A percentile compares a stretch with the other conserved stretches of the same genome.
Conservation (phyloP, 2,797 vertebrate genomes). For the Alectoris magna region DNA sequence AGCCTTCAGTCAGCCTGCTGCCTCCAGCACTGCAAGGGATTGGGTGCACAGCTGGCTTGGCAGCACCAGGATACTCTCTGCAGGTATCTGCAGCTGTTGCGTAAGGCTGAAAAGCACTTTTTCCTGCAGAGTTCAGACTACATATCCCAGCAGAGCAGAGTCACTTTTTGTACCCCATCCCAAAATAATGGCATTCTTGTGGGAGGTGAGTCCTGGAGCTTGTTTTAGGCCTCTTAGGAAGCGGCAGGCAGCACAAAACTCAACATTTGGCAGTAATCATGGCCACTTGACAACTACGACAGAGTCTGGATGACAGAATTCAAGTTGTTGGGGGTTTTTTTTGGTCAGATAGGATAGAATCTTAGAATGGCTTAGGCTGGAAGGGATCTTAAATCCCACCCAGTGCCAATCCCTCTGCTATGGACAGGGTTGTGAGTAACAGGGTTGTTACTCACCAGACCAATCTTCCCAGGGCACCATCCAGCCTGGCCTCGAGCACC, state of each 20-base stretch:
- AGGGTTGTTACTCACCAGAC: too few species aligned
- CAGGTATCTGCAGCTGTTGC: neutral
- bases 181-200: neutral
- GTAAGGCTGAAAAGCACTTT: neutral
- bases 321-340: neutral
- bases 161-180: neutral
- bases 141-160: neutral
- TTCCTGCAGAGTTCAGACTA: neutral
- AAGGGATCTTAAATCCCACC: too few species aligned
- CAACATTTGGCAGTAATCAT: neutral
- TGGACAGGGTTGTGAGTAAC: too few species aligned
- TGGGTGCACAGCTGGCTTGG: neutral
- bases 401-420: too few species aligned
- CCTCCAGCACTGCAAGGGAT: neutral
- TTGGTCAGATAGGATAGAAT: neutral
- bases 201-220: neutral
- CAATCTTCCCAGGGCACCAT: too few species aligned
- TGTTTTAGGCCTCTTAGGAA: neutral
- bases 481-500: too few species aligned
- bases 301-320: neutral
- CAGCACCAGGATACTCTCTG: neutral
- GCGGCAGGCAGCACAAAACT: neutral
- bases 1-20: neutral
- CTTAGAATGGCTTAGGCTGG: too few species aligned
- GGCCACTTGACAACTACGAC: neutral